These are phyloP conservation scores for Phylloscopus collybita DNA, from an alignment of 2,797 vertebrate species.

Conservation along the genomic window DNA sequence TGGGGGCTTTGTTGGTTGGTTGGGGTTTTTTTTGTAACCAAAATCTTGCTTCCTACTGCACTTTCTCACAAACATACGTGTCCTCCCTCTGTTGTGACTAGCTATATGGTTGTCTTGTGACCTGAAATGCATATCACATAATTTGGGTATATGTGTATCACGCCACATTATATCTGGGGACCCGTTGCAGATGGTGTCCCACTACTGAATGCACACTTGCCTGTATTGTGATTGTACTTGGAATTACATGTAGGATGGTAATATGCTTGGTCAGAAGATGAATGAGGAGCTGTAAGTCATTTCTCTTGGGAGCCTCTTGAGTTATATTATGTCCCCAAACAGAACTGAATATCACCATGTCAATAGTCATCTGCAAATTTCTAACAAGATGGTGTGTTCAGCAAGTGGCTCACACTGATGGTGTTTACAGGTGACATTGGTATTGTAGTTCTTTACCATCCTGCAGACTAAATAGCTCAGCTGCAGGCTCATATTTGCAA, in stretches of 20 bases:
- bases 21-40: background rate
- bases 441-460: background rate
- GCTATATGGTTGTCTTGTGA: background rate
- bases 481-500: background rate
- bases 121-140: background rate
- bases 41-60: background rate
- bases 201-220: background rate
- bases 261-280: background rate
- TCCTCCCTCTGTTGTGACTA: background rate
- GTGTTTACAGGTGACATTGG: background rate
- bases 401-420: background rate
- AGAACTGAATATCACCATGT: background rate
- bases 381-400: background rate
- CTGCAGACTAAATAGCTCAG: background rate
- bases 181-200: background rate
- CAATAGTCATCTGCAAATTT: background rate
- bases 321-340: background rate
- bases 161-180: background rate
- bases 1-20: background rate
- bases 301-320: background rate
- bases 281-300: background rate
- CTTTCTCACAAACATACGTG: background rate
- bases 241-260: background rate
- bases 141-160: background rate
- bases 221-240: rapidly evolving